These are phyloP conservation scores for Herpetotheres cachinnans DNA, from an alignment of 2,113 vertebrate species.

Conservation along the genomic window DNA sequence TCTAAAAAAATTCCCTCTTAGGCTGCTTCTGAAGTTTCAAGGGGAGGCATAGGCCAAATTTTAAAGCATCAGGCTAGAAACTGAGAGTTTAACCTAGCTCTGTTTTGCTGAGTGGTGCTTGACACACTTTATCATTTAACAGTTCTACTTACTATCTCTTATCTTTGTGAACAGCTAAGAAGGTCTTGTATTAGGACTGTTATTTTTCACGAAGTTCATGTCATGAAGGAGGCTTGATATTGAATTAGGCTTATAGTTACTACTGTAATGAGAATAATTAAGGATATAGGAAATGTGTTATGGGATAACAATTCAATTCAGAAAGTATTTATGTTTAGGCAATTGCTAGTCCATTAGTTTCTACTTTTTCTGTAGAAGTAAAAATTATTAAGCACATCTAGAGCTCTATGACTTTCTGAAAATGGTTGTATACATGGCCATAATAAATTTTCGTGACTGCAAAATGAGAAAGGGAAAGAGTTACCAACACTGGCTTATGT, in stretches of 20 bases:
- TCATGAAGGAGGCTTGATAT: background rate
- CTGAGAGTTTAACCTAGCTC: background rate
- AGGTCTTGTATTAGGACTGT: background rate
- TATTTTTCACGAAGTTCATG: background rate
- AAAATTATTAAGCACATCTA: background rate
- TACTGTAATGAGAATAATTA: background rate
- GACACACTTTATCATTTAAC: background rate
- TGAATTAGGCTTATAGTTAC: background rate
- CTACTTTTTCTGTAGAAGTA: background rate
- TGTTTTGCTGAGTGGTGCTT: background rate
- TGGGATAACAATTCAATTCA: background rate
- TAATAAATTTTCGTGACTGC: background rate
- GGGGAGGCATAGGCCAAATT: background rate
- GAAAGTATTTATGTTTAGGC: background rate
- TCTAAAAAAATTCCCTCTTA: background rate
- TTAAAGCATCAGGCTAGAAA: background rate
- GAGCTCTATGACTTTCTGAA: background rate
- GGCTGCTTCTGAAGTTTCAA: background rate
- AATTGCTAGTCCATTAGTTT: background rate
- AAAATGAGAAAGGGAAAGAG: background rate
- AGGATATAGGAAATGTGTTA: background rate
- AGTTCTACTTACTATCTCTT: background rate
- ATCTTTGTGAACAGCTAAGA: background rate
- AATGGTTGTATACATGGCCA: background rate
- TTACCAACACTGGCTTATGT: background rate